Base-by-base conservation (phyloP, 1,140 invertebrate genomes). In the Ptiloglossa arizonensis region DNA sequence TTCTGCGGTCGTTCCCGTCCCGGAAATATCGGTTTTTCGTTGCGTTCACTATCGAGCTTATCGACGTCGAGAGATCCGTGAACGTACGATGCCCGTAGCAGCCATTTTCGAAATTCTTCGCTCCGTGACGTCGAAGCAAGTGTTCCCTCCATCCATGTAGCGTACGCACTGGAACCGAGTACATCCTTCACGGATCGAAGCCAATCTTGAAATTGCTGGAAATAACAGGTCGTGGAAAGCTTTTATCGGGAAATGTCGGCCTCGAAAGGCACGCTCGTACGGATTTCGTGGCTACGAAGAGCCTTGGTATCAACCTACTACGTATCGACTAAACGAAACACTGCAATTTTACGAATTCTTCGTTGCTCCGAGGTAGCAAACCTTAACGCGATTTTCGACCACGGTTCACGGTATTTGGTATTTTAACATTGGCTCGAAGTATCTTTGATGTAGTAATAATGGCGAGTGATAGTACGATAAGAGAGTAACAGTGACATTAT, bases 121-220 rank as follows among this genome's bases (percentile, higher is more conserved):
- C 78, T 80, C 9, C 81, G 66, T 24, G 64, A 48, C 2, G 83
- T 87, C 29, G 52, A 27, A 5, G 27, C 27, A 17, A 81, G 62
- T 29, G 87, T 67, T 48, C 83, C 81, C 8, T 81, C 60, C 0
- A 90, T 35, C 89, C 89, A 89, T 2, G 60, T 32, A 13, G 62
- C 35, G 68, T 85, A 89, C 44, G 60, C 81, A 1, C 64, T 32
- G 9, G 72, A 19, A 17, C 81, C 87, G 1, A 88, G 63, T 29
- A 81, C 69, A 27, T 68, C 66, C 64, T 72, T 78, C 9, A 87
- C 74, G 1, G 83, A 81, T 52, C 83, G 63, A 13, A 90, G 80
- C 88, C 89, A 90, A 13, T 88, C 70, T 15, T 44, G 63, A 74
- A 90, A 89, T 79, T 80, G 81, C 88, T 89, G 35, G 19, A 79